Percentiles rank a stretch among this genome's conserved stretches.
phyloP scores from a whole-genome alignment of 35 echinoderm and acorn worm genomes.

The Lytechinus pictus region DNA sequence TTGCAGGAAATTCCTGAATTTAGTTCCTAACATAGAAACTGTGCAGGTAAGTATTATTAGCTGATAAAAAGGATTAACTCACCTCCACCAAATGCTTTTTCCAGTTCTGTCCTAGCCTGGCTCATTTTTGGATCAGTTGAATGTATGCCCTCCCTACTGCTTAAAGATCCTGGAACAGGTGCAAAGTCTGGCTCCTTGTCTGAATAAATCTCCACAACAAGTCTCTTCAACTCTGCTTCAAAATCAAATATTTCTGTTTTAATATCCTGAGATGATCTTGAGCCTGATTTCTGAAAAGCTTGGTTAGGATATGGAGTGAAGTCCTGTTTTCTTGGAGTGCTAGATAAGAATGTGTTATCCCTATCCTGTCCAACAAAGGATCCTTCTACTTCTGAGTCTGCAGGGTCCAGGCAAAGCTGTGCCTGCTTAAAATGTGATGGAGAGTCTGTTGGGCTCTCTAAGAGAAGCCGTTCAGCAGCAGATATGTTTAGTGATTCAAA shows the following conservation, averaged over 20 bases:
- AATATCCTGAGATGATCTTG: slow-evolving; percentile 30
- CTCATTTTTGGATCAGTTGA: background rate
- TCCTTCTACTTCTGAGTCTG: slow-evolving; percentile 64
- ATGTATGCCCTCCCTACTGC: slow-evolving; percentile 4
- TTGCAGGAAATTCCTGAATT: no score
- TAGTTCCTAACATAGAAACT: no score
- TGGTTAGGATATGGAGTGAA: background rate
- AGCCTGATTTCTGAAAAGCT: background rate
- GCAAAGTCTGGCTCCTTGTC: slow-evolving; percentile 62
- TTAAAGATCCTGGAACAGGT: slow-evolving; percentile 61
- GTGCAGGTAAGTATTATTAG: no score
- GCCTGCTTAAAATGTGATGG: slow-evolving; percentile 61
- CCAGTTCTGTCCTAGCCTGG: slow-evolving; percentile 28
- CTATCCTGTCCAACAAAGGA: slow-evolving; percentile 41
- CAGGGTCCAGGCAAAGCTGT: slow-evolving; percentile 49
- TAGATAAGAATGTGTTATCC: background rate
- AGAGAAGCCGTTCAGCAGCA: slow-evolving; percentile 54
- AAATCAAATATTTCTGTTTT: slow-evolving; percentile 61
- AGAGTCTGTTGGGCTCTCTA: slow-evolving; percentile 68
- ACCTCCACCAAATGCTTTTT: slow-evolving; percentile 45
- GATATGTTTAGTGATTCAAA: slow-evolving; percentile 38
- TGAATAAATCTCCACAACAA: slow-evolving; percentile 78
- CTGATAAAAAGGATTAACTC: background rate
- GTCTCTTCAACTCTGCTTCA: slow-evolving; percentile 62
- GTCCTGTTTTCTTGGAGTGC: slow-evolving; percentile 24